A percentile compares a stretch with the other conserved stretches of the same genome.
These are phyloP conservation scores for Mycteria americana DNA, from an alignment of 2,797 vertebrate species.

Conservation along the genomic window DNA sequence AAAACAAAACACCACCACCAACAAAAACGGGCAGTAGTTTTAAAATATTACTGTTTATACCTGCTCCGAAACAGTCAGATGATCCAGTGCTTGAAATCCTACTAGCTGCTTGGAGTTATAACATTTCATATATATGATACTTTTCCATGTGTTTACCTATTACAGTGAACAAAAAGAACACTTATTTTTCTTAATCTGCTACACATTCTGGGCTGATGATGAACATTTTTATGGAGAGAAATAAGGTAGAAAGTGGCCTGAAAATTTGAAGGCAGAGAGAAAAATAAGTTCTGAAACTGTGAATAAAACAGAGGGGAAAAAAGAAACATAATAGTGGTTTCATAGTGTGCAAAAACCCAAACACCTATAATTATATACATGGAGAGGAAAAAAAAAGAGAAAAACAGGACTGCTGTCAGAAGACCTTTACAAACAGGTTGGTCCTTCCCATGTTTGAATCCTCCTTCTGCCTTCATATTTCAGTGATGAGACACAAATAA, in stretches of 20 bases:
- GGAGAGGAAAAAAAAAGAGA: fast-evolving
- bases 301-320: not conserved
- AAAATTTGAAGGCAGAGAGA: not conserved
- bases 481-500: not conserved
- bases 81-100: not conserved
- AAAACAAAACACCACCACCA: fast-evolving
- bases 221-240: not conserved
- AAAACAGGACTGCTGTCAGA: not conserved
- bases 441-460: not conserved
- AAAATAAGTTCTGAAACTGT: not conserved
- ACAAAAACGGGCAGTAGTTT: not conserved
- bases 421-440: not conserved
- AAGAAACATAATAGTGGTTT: not conserved
- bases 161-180: not conserved
- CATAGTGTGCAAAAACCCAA: not conserved
- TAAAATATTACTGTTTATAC: not conserved
- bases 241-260: not conserved
- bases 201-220: fast-evolving
- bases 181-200: not conserved
- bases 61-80: not conserved
- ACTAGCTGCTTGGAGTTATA: not conserved
- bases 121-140: not conserved
- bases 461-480: not conserved
- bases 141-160: not conserved
- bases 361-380: fast-evolving